Evolutionary conservation across 2,113 vertebrate genomes (phyloP), one percentile per base, ranked within the genome.

Genomic region (Gymnorhina tibicen): DNA sequence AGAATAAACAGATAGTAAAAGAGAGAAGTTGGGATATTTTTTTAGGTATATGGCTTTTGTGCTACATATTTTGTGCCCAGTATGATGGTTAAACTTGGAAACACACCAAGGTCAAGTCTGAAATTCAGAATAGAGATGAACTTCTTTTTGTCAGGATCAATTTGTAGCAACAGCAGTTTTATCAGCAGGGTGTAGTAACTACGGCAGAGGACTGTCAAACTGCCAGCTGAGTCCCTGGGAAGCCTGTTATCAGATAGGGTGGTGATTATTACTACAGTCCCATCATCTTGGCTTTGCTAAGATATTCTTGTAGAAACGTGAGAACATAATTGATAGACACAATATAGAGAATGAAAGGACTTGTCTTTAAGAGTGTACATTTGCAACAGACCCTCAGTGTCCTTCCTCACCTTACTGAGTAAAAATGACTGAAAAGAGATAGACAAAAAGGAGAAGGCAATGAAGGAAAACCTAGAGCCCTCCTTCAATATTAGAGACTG

Each of bases 141-240:
- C 39, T 89, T 88, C 50, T 19, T 96, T 95, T 95, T 92, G 32
- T 85, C 75, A 68, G 39, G 85, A 87, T 77, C 87, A 62, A 90
- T 97, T 94, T 94, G 84, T 60, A 37, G 82, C 69, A 96, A 75
- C 79, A 94, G 89, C 92, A 96, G 72, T 87, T 89, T 79, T 96
- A 95, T 90, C 95, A 95, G 93, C 79, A 58, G 94, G 93, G 69
- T 95, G 76, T 94, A 94, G 62, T 60, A 87, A 82, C 77, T 92
- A 75, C 2, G 5, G 52, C 59, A 96, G 73, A 89, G n/a, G 58
- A 94, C 88, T 94, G 91, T 93, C 86, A 89, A 92, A 85, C 66
- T 90, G 86, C 84, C 94, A 97, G 76, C 17, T 91, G 68, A 91
- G 35, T 72, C 81, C 93, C 73, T 72, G 59, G 69, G 94, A 95